These are phyloP conservation scores for Sus cebifrons DNA, from an alignment of 2,797 vertebrate genomes.

Conservation along the genomic window DNA sequence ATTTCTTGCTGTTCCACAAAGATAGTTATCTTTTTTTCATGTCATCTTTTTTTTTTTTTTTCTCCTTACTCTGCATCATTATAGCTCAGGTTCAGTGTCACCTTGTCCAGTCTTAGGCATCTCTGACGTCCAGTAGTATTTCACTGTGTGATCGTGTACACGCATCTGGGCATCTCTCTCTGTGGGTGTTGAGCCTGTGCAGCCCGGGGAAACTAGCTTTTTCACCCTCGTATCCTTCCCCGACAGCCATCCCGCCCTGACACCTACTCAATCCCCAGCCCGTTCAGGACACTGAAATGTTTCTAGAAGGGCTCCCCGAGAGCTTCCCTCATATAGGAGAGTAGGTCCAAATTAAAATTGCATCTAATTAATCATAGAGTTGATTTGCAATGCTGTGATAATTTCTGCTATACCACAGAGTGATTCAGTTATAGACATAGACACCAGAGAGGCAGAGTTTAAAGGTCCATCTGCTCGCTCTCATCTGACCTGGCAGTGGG, in stretches of 20 bases:
- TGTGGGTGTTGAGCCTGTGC: neutral
- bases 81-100: neutral
- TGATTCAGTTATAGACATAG: too few relatives aligned
- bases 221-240: neutral
- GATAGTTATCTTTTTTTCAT: neutral
- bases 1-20: neutral
- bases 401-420: too few relatives aligned
- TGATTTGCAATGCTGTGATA: too few relatives aligned
- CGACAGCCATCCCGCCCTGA: neutral
- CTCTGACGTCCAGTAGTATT: neutral
- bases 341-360: too few relatives aligned
- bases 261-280: neutral
- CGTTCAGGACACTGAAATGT: neutral
- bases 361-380: neutral
- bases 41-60: too few relatives aligned
- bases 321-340: neutral
- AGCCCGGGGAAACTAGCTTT: neutral
- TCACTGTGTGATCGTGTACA: rapidly evolving
- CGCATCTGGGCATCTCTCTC: rapidly evolving
- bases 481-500: neutral
- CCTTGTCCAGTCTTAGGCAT: neutral
- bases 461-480: neutral
- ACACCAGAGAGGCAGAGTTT: neutral
- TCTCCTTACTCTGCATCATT: neutral
- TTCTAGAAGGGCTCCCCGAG: neutral